Base-by-base conservation (phyloP, 2,888 invertebrate species). In the Baronia brevicornis region DNA sequence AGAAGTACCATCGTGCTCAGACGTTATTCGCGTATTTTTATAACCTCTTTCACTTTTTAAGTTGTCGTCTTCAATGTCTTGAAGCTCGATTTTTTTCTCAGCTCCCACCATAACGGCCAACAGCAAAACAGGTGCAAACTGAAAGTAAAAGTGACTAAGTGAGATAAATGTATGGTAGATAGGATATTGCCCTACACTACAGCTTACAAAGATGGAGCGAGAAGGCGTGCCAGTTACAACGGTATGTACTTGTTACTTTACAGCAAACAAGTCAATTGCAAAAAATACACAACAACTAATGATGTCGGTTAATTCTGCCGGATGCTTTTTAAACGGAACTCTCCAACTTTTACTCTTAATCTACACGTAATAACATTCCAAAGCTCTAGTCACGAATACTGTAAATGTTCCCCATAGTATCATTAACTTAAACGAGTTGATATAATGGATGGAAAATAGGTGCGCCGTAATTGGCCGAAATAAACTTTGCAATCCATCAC, bases 11-110 rank as follows among this genome's bases (percentile, higher is more conserved):
- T 42, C 52, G 1, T 57, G 39, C 3, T 51, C 8, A 41, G 34
- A 4, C 41, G 43, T 36, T 65, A 59, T 4, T 60, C 43, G 7
- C 51, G 52, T n/a, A n/a, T n/a, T n/a, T n/a, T n/a, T n/a, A n/a
- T n/a, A n/a, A n/a, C n/a, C n/a, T n/a, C n/a, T 78, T 62, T 90
- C 89, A 46, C 85, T 86, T 29, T 86, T 86, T 30, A 89, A 63
- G 52, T 89, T 91, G 51, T 92, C 92, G 17, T 87, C 85, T 58
- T 93, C 92, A 42, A 92, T 90, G 64, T 92, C 92, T 60, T 92
- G 90, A 26, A 92, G 72, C 45, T 90, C 88, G 35, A 91, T 85
- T 66, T 90, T 90, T 58, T 88, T 86, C 34, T 89, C 88, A 22
- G 74, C 79, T 48, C 54, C 51, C 26, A 72, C 86, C 38, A 60